Evolutionary conservation across 1,140 invertebrate genomes (phyloP), one percentile per base, ranked within the genome.

Genomic region (Euwallacea similis): DNA sequence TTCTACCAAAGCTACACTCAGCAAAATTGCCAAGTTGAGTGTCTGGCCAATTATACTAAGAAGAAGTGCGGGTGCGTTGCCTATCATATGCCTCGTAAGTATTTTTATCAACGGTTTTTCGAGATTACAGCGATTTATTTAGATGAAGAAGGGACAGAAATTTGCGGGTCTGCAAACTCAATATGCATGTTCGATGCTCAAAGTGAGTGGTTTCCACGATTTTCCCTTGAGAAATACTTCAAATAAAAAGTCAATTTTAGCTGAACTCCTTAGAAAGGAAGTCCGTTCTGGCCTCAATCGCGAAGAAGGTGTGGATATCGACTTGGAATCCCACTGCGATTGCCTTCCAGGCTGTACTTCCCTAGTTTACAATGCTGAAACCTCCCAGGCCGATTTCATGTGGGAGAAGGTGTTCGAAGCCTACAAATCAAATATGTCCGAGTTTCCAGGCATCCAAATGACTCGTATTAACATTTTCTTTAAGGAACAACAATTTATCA

Each of bases 1-100:
- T 87, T 83, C 77, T 91, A 87, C 76, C 86, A 87, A 76, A 87
- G 89, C 6, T 93, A 93, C 78, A 92, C 90, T 0, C 90, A 92
- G 77, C 84, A 86, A 44, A 93, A 92, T 77, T 93, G 91, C 75
- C 85, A 90, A 71, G 82, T 91, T 59, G 91, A 93, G 81, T 93
- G 91, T 74, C 83, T 91, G 69, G 86, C 90, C 1, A 92, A 93
- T 79, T 91, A 87, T 71, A 93, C 91, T 0, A 81, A 87, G 9
- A 75, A 82, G 6, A 83, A 85, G 63, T 93, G 91, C 76, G 82
- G 87, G 0, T 88, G 87, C 68, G 88, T 88, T 33, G 85, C 86
- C 68, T 88, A 88, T 74, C 86, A 87, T 77, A 89, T 90, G 88
- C 88, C 88, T 61, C 85, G 89, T 89, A 72, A 74, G 72, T 74